Evolutionary conservation across 2,888 invertebrate genomes (phyloP).

Genomic region (Sphaeridia pumilis): DNA sequence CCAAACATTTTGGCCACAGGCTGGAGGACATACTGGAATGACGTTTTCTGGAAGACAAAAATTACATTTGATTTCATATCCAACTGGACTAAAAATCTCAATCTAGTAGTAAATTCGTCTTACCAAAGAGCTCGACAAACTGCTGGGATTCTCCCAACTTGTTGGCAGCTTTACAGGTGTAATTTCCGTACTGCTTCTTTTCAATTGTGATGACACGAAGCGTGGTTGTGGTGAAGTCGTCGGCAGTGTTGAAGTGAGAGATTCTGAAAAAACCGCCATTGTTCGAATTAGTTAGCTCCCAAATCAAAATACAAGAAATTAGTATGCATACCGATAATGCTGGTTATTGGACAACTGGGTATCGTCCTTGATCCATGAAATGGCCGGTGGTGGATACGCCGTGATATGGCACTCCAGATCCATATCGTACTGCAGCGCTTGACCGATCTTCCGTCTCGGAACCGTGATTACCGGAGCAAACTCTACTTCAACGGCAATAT

Average conservation of each 20-base stretch:
- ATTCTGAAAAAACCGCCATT: constrained; percentile 56
- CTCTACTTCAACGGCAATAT: constrained; percentile 81
- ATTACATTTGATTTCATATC: background rate
- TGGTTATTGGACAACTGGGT: constrained; percentile 76
- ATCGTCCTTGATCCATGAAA: constrained; percentile 76
- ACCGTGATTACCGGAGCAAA: constrained; percentile 78
- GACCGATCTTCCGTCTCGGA: constrained; percentile 67
- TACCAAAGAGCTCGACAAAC: constrained; percentile 68
- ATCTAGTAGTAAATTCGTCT: constrained; percentile 38
- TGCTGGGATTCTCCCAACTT: constrained; percentile 73
- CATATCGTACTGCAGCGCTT: constrained; percentile 87
- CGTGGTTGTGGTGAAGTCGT: constrained; percentile 84
- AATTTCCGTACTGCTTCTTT: constrained; percentile 74
- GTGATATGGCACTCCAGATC: constrained; percentile 88
- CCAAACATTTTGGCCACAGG: constrained; percentile 70
- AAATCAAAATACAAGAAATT: background rate
- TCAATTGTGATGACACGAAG: constrained; percentile 79
- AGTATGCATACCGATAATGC: constrained; percentile 53
- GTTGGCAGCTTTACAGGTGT: constrained; percentile 77
- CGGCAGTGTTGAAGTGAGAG: constrained; percentile 80
- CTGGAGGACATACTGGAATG: constrained; percentile 85
- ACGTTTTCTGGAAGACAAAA: constrained; percentile 56
- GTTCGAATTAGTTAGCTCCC: background rate
- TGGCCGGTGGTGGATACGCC: constrained; percentile 86
- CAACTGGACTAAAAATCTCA: background rate